phyloP scores from a whole-genome alignment of 2,888 invertebrate species.

The Hyalella azteca region DNA sequence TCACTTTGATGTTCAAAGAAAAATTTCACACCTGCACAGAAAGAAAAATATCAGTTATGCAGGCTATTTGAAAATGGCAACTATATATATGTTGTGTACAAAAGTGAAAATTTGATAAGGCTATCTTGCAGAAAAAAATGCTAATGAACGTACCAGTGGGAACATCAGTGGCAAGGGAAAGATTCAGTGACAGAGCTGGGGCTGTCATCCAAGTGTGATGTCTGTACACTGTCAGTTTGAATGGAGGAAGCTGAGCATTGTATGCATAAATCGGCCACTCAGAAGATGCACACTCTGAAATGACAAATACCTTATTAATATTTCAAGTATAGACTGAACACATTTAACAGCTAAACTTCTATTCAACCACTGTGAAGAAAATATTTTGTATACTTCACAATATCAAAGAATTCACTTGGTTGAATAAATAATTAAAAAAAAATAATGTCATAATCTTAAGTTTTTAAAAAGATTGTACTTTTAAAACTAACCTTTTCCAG shows the following conservation, averaged over 20 bases:
- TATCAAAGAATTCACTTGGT: no score
- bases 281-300: constrained; percentile 4
- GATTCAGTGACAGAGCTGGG: constrained; percentile 3
- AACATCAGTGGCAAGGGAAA: constrained; percentile 25
- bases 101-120: background rate
- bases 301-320: background rate
- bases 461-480: background rate
- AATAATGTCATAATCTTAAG: background rate
- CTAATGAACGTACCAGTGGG: constrained; percentile 27
- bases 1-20: constrained; percentile 32
- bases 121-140: background rate
- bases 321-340: background rate
- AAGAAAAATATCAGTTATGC: no score
- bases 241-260: constrained; percentile 15
- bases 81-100: no score
- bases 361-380: background rate
- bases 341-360: no score
- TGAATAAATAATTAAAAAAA: no score
- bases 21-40: constrained; percentile 23
- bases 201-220: constrained; percentile 16
- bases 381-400: background rate
- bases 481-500: background rate
- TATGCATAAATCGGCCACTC: constrained; percentile 27
- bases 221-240: constrained; percentile 15
- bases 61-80: no score